Conservation (phyloP, 2,888 invertebrate genomes). For the Nectonema munidae region DNA sequence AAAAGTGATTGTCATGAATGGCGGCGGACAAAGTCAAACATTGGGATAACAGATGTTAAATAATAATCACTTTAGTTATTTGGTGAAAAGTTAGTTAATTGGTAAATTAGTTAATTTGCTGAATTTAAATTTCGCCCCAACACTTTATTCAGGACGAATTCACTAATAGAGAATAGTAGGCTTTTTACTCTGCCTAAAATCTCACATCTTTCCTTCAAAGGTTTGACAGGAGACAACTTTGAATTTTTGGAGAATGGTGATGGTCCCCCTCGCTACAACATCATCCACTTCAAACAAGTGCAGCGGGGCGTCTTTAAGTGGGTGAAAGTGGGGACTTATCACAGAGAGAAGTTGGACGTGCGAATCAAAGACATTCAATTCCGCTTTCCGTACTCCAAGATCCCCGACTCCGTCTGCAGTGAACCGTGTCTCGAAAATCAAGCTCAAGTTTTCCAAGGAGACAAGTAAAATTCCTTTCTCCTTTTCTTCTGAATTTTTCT, state of each 20-base stretch:
- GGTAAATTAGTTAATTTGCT: no score
- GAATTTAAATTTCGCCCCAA: no score
- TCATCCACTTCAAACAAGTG: constrained; percentile 63
- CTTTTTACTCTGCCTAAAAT: no score
- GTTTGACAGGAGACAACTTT: constrained; percentile 54
- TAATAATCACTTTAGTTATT: no score
- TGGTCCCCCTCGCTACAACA: constrained; percentile 69
- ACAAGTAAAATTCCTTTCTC: constrained; percentile 79
- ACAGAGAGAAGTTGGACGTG: constrained; percentile 43
- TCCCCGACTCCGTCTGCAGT: constrained; percentile 62
- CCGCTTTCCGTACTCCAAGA: constrained; percentile 38
- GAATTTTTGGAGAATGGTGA: constrained; percentile 60
- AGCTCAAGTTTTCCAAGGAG: constrained; percentile 61
- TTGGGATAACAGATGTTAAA: no score
- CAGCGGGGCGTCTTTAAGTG: constrained; percentile 40
- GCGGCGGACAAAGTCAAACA: no score
- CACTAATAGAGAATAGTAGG: no score
- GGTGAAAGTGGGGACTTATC: constrained; percentile 53
- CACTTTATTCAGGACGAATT: no score
- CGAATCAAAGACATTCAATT: constrained; percentile 47
- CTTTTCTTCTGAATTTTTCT: constrained; percentile 31
- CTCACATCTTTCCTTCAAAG: no score
- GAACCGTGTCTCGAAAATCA: constrained; percentile 53
- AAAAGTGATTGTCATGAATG: no score
- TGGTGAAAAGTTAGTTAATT: no score